These are phyloP conservation scores for Orchesellides sinensis DNA, from an alignment of 2,888 invertebrate species.

Conservation along the genomic window DNA sequence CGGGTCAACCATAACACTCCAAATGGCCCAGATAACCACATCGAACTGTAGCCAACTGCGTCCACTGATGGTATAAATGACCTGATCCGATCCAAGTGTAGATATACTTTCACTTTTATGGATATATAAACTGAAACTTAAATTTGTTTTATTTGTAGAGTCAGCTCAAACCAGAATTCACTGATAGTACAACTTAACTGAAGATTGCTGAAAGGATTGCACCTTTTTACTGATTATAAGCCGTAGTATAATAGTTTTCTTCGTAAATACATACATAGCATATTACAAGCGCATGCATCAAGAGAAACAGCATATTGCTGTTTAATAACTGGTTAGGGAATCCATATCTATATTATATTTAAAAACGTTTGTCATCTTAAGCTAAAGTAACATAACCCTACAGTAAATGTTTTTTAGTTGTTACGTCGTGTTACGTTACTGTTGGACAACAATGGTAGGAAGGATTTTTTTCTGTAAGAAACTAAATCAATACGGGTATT, in stretches of 20 bases:
- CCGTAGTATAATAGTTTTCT: conserved; percentile 35
- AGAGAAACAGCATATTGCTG: conserved; percentile 23
- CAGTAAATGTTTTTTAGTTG: neutral
- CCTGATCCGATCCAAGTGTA: neutral
- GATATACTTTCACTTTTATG: neutral
- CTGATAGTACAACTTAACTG: conserved; percentile 73
- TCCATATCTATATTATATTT: no score
- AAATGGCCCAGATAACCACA: conserved; percentile 45
- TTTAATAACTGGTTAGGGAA: neutral
- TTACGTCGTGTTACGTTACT: neutral
- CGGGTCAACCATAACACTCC: conserved; percentile 70
- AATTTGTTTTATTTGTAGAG: conserved; percentile 48
- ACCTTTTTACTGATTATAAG: conserved; percentile 54
- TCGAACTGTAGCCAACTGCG: conserved; percentile 67
- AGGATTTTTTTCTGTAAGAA: conserved; percentile 6
- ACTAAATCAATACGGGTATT: conserved; percentile 59
- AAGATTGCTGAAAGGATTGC: conserved; percentile 70
- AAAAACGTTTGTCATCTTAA: no score
- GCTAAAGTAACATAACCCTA: neutral
- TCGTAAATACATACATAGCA: conserved; percentile 9
- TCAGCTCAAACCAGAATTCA: conserved; percentile 71
- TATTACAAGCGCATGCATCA: conserved; percentile 26
- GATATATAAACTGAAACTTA: neutral
- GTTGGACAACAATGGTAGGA: neutral
- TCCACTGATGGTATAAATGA: conserved; percentile 61